A percentile compares a stretch with the other conserved stretches of the same genome.
These are phyloP conservation scores for Brevipalpus yothersi DNA, from an alignment of 1,140 invertebrate species.

Conservation along the genomic window DNA sequence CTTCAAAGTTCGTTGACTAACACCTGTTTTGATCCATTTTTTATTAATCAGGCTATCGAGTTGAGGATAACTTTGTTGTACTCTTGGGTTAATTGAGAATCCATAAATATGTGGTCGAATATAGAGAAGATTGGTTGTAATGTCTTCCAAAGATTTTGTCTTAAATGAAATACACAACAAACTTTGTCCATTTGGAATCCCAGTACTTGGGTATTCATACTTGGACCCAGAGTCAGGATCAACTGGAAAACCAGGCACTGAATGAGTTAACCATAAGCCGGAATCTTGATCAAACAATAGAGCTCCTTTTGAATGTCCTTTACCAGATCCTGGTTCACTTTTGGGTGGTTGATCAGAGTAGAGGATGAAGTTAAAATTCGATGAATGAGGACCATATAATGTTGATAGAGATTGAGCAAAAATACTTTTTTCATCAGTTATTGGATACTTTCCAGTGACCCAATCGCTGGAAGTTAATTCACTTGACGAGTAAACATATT, in stretches of 20 bases:
- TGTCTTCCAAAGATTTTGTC: neutral
- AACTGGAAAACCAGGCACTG: constrained; percentile 52
- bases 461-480: neutral
- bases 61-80: neutral
- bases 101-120: constrained; percentile 1
- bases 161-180: neutral
- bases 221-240: neutral
- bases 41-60: neutral
- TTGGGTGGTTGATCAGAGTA: constrained; percentile 8
- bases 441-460: constrained; percentile 6
- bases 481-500: neutral
- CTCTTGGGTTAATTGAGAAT: constrained; percentile 10
- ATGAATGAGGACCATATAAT: neutral
- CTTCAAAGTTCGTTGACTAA: neutral
- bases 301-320: constrained; percentile 25
- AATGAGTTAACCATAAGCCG: constrained; percentile 74
- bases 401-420: constrained; percentile 8
- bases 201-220: neutral
- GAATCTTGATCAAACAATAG: constrained; percentile 36
- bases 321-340: neutral
- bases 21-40: neutral
- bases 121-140: neutral
- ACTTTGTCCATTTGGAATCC: neutral
- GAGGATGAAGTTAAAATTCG: constrained; percentile 1
- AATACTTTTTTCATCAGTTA: constrained; percentile 9